Conservation (phyloP, 2,113 vertebrate species). For the Ovibos moschatus region DNA sequence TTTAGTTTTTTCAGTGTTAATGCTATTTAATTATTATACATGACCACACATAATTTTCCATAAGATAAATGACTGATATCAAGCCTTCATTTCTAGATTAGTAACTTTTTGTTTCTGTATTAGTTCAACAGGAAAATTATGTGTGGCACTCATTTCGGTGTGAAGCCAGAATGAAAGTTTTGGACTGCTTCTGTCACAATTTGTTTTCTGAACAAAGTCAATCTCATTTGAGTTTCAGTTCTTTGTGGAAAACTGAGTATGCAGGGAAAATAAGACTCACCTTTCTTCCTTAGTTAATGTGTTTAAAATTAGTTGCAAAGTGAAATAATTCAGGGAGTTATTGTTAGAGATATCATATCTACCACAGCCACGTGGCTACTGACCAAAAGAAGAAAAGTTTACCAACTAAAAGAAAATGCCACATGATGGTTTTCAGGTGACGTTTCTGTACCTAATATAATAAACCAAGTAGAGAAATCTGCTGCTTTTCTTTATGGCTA, state of each 20-base stretch:
- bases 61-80: neutral
- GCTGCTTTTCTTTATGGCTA: neutral
- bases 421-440: neutral
- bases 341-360: neutral
- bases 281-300: neutral
- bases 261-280: neutral
- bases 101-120: neutral
- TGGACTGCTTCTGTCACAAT: neutral
- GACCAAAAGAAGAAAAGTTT: neutral
- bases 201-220: slow-evolving; percentile 3
- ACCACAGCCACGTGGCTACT: neutral
- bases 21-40: neutral
- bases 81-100: neutral
- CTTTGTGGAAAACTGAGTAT: neutral
- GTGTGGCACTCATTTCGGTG: neutral
- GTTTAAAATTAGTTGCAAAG: neutral
- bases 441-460: neutral
- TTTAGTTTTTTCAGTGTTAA: neutral
- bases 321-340: neutral
- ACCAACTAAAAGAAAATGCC: neutral
- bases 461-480: neutral
- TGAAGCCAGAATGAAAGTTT: neutral
- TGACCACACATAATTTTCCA: neutral
- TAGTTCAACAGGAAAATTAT: neutral
- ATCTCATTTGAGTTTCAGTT: neutral